Evolutionary conservation across 1,140 invertebrate genomes (phyloP).

Genomic region (Druon quercuslanigerum): DNA sequence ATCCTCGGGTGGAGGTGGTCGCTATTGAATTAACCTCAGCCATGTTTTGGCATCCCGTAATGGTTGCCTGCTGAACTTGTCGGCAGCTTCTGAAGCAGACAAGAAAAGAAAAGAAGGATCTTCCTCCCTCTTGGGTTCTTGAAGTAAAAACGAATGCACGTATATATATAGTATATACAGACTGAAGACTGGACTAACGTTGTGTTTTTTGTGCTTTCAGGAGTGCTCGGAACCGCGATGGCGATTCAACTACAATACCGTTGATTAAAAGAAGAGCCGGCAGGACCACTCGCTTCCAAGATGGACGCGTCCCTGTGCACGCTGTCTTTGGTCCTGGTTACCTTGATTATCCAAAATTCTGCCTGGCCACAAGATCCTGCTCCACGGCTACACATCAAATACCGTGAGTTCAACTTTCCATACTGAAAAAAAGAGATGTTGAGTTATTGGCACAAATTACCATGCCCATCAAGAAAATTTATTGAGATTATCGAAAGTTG

Average conservation of each 20-base stretch:
- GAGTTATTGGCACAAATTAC: too few species aligned
- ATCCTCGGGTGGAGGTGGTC: neutral
- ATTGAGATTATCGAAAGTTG: too few species aligned
- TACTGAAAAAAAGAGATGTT: too few species aligned
- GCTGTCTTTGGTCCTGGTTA: conserved; percentile 44
- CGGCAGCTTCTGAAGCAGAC: conserved; percentile 11
- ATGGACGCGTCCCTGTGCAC: conserved; percentile 60
- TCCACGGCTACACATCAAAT: conserved; percentile 67
- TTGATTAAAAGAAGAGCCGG: conserved; percentile 53
- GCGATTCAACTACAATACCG: conserved; percentile 55
- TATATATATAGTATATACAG: conserved; percentile 17
- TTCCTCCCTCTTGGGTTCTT: neutral
- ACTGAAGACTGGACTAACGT: conserved; percentile 17
- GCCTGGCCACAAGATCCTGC: conserved; percentile 69
- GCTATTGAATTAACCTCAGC: conserved; percentile 24
- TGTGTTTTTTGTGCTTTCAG: conserved; percentile 46
- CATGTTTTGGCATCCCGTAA: conserved; percentile 28
- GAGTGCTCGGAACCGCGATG: conserved; percentile 55
- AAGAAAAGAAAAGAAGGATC: conserved; percentile 11
- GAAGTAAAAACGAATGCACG: conserved; percentile 10
- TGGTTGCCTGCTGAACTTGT: conserved; percentile 27
- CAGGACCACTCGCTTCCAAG: conserved; percentile 59
- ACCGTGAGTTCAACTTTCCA: conserved; percentile 60
- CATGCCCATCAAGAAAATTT: too few species aligned
- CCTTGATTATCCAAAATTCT: conserved; percentile 57